Percentiles rank a stretch among this genome's conserved stretches.
Evolutionary conservation across 1,140 invertebrate species (phyloP).

Genomic region (Bombus confusus): DNA sequence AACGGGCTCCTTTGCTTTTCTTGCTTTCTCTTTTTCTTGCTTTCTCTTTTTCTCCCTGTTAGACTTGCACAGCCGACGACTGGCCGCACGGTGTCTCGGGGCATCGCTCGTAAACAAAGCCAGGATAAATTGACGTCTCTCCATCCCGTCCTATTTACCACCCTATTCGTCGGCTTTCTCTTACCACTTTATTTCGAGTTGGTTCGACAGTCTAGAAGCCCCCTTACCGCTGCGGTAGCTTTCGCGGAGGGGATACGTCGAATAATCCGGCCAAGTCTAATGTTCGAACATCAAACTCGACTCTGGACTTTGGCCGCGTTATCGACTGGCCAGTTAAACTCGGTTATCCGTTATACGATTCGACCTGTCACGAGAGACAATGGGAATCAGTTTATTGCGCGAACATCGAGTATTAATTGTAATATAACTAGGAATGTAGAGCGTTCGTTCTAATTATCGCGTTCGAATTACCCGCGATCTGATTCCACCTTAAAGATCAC

Average conservation of each 20-base stretch:
- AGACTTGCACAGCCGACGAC: constrained; percentile 21
- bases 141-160: constrained; percentile 52
- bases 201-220: constrained; percentile 1
- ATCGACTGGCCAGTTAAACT: neutral
- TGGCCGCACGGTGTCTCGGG: constrained; percentile 44
- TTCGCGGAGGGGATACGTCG: neutral
- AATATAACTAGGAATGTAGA: neutral
- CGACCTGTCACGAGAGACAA: neutral
- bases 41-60: constrained; percentile 14
- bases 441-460: neutral
- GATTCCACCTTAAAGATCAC: neutral
- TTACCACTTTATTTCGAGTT: neutral
- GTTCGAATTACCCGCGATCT: too few relatives aligned
- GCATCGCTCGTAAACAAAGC: constrained; percentile 72
- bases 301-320: constrained; percentile 9
- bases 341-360: neutral
- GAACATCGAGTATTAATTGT: neutral
- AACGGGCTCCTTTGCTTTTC: constrained; percentile 50
- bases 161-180: constrained; percentile 6
- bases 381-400: neutral
- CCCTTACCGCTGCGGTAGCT: constrained; percentile 1
- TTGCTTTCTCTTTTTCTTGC: constrained; percentile 36
- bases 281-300: constrained; percentile 39
- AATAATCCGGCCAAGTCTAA: constrained; percentile 46
- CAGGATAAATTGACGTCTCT: constrained; percentile 72